These are phyloP conservation scores for Trichopria drosophilae DNA, from an alignment of 2,888 invertebrate genomes.

Conservation along the genomic window DNA sequence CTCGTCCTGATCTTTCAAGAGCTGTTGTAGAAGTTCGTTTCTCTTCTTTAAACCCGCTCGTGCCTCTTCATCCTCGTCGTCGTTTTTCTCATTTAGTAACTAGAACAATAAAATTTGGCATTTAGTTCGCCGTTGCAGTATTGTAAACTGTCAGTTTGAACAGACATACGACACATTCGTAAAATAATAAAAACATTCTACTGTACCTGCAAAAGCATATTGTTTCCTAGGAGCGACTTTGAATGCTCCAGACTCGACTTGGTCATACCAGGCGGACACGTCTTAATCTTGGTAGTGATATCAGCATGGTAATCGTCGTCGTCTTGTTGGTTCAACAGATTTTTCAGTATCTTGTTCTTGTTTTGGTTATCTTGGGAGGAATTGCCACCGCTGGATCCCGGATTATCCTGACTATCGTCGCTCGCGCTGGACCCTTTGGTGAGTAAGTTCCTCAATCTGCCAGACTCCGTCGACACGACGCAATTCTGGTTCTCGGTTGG, in stretches of 20 bases:
- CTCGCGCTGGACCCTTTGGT: slow-evolving; percentile 53
- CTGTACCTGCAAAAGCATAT: slow-evolving; percentile 72
- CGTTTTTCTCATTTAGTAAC: slow-evolving; percentile 81
- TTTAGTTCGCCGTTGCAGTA: too few species aligned
- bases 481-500: slow-evolving; percentile 39
- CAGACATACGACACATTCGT: too few species aligned
- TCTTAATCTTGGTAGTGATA: slow-evolving; percentile 58
- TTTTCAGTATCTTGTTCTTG: slow-evolving; percentile 64
- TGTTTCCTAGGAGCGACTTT: slow-evolving; percentile 61
- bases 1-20: slow-evolving; percentile 63
- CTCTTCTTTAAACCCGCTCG: slow-evolving; percentile 64
- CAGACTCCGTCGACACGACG: slow-evolving; percentile 56
- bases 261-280: slow-evolving; percentile 50
- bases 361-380: slow-evolving; percentile 56
- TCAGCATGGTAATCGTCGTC: slow-evolving; percentile 63
- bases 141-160: too few species aligned
- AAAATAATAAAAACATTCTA: slow-evolving; percentile 48
- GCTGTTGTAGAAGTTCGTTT: slow-evolving; percentile 67
- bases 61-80: slow-evolving; percentile 73
- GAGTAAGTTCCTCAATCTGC: slow-evolving; percentile 60
- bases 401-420: slow-evolving; percentile 37
- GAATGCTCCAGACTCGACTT: slow-evolving; percentile 31
- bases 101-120: too few species aligned
- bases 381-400: slow-evolving; percentile 32
- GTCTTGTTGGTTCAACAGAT: slow-evolving; percentile 70